Conservation (phyloP, 2,113 vertebrate genomes). For the Catharus minimus region DNA sequence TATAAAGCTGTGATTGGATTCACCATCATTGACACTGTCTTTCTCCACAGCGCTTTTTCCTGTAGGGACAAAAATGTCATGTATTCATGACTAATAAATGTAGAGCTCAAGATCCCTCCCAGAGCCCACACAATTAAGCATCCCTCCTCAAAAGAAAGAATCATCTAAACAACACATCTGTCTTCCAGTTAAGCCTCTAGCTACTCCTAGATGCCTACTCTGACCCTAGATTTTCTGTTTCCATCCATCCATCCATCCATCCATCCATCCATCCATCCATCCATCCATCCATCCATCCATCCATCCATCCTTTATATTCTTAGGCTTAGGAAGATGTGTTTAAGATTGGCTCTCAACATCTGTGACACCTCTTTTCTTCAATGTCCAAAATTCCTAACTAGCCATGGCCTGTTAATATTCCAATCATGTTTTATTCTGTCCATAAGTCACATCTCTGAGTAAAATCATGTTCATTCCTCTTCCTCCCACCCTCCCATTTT, state of each 20-base stretch:
- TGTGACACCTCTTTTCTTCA: not conserved
- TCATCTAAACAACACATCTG: not conserved
- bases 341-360: not conserved
- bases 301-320: not conserved
- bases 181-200: not conserved
- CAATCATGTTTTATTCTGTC: not conserved
- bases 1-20: slow-evolving; percentile 65
- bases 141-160: not conserved
- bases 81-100: not conserved
- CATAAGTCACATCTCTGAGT: not conserved
- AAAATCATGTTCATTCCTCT: not conserved
- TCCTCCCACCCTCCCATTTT: not conserved
- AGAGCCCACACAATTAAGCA: not conserved
- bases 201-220: not conserved
- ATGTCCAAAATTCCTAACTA: not conserved
- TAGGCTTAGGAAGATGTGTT: not conserved
- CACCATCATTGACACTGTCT: not conserved
- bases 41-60: slow-evolving; percentile 43
- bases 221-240: not conserved
- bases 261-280: not conserved
- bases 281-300: not conserved
- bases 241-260: not conserved
- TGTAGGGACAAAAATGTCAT: slow-evolving; percentile 11
- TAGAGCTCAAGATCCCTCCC: not conserved
- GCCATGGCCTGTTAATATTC: not conserved